Evolutionary conservation across 1,140 invertebrate species (phyloP), one percentile per base, ranked within the genome.

Genomic region (Liolophura sinensis): DNA sequence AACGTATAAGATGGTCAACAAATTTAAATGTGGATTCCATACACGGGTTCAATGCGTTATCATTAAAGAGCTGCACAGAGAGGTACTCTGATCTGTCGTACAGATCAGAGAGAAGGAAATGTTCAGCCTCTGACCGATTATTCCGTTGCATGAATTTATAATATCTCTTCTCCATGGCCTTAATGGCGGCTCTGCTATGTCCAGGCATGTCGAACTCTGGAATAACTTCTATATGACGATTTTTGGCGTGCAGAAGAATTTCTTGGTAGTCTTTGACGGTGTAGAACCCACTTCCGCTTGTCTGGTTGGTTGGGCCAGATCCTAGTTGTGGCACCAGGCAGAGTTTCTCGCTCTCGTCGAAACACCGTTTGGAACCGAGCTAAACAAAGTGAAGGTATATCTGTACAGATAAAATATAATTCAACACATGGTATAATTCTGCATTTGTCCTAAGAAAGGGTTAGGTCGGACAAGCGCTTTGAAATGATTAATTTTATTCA

Each of bases 121-220:
- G 27, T 3, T 65, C 24, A 1, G 70, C 68, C 1, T 58, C 47
- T 15, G 49, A n/a, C 18, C 9, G 1, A 49, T 62, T 63, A 22
- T 46, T 15, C 31, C 15, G 51, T 11, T 49, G 52, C 40, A 12
- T 62, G 24, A 24, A 59, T 55, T 47, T 56, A 16, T 22, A n/a
- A 31, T 62, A 68, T 58, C 72, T 60, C 20, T 58, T 66, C 51
- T 78, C 73, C 73, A 82, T 78, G 9, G 76, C 55, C 50, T 67
- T 75, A 20, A 82, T 77, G 49, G 79, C 80, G 14, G 81, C 78
- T 11, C 74, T 64, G 16, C 71, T 66, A 60, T 84, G 81, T 5
- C 80, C 81, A 11, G 81, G 82, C 71, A 78, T 76, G 58, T 83
- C 81, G 49, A 82, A 65, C 69, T 84, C 82, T 0, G 82, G 82